Conservation (phyloP, 2,797 vertebrate genomes). For the Botia almorhae region DNA sequence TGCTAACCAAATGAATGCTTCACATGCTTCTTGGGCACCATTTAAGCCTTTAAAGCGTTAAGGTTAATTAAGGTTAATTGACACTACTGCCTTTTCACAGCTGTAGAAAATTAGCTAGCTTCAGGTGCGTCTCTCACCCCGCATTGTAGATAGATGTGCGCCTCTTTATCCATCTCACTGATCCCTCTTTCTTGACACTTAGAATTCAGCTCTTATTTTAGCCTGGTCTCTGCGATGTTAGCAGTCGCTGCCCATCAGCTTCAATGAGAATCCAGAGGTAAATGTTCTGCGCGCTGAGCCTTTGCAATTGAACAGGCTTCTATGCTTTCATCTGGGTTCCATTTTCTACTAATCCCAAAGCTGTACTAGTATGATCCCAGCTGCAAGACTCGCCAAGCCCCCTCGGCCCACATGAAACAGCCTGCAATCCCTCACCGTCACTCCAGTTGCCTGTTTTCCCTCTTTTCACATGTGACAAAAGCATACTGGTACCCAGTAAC, state of each 20-base stretch:
- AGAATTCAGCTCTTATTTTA: conserved; percentile 43
- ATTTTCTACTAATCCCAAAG: conserved; percentile 62
- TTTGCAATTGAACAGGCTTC: conserved; percentile 47
- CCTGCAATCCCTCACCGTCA: conserved; percentile 60
- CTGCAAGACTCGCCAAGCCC: conserved; percentile 55
- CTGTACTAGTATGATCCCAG: conserved; percentile 59
- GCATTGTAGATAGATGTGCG: conserved; percentile 2
- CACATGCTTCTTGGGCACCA: conserved; percentile 31
- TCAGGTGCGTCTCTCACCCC: neutral
- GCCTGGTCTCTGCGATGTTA: conserved; percentile 30
- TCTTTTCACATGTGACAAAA: conserved; percentile 44
- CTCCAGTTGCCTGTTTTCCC: conserved; percentile 41
- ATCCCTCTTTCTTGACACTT: conserved; percentile 17
- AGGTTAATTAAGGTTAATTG: neutral
- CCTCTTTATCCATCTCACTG: neutral
- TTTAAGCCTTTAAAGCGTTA: conserved; percentile 47
- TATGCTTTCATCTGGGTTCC: conserved; percentile 59
- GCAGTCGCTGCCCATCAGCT: conserved; percentile 32
- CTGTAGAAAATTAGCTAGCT: neutral
- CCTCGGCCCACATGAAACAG: conserved; percentile 59
- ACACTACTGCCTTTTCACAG: neutral
- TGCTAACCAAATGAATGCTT: conserved; percentile 29
- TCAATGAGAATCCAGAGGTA: conserved; percentile 40
- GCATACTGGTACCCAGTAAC: conserved; percentile 44
- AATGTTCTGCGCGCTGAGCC: conserved; percentile 35